phyloP scores from a whole-genome alignment of 1,140 invertebrate genomes.

The Sitobion miscanthi region DNA sequence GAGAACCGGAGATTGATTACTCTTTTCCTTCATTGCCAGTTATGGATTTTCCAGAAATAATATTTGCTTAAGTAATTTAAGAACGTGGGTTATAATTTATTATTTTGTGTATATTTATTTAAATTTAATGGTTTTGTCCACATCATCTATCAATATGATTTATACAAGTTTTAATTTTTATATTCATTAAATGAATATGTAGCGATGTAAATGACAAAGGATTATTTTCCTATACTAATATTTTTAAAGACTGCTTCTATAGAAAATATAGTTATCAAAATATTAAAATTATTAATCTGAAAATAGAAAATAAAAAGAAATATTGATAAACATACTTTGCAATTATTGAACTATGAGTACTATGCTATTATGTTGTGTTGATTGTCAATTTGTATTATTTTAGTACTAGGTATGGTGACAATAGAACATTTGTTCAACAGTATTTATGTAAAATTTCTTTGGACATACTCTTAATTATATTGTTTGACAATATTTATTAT shows the following conservation, averaged over 20 bases:
- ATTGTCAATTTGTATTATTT: too few relatives aligned
- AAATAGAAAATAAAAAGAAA: neutral
- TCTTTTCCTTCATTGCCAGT: neutral
- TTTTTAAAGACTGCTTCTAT: slow-evolving; percentile 3
- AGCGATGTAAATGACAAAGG: neutral
- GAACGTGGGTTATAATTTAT: neutral
- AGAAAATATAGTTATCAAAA: neutral
- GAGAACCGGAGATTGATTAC: neutral
- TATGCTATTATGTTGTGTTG: neutral
- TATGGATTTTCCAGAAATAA: slow-evolving; percentile 39
- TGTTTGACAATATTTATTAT: too few relatives aligned
- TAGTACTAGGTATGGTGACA: neutral
- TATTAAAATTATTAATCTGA: neutral
- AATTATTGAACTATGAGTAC: neutral
- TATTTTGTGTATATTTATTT: neutral
- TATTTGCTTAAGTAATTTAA: slow-evolving; percentile 6
- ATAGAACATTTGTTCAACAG: neutral
- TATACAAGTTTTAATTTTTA: neutral
- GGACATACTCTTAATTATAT: neutral
- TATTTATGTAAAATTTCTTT: neutral
- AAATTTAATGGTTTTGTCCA: neutral
- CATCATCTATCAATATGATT: slow-evolving; percentile 14
- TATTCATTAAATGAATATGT: neutral
- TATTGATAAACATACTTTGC: neutral
- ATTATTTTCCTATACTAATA: neutral